Percentiles rank a stretch among this genome's conserved stretches.
Conservation (phyloP, 1,140 invertebrate genomes). For the Drosophila chauvacae region DNA sequence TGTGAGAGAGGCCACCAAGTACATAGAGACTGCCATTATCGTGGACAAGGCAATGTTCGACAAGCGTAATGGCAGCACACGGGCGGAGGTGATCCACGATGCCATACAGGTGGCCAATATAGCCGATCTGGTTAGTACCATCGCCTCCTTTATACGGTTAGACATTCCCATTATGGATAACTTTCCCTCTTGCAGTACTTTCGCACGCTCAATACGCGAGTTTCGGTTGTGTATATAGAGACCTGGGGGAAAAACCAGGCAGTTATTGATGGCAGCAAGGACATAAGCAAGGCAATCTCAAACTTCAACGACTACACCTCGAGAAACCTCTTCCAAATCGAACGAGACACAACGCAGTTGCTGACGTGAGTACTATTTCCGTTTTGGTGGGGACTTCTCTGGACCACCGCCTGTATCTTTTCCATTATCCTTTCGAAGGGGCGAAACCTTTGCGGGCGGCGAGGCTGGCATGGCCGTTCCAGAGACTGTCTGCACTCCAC, state of each 20-base stretch:
- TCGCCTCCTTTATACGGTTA: too few species aligned
- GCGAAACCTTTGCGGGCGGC: conserved; percentile 91
- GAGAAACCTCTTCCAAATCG: conserved; percentile 91
- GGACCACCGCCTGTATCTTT: neutral
- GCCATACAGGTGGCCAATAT: conserved; percentile 98
- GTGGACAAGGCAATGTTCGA: conserved; percentile 98
- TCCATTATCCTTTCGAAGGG: conserved; percentile 86
- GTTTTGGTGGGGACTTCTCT: neutral
- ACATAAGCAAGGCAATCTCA: conserved; percentile 93
- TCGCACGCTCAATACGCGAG: conserved; percentile 95
- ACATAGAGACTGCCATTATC: conserved; percentile 95
- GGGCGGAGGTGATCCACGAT: conserved; percentile 95
- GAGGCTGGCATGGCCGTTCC: conserved; percentile 96
- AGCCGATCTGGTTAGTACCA: conserved; percentile 93
- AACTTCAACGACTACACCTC: conserved; percentile 96
- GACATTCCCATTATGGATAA: neutral
- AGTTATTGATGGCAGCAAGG: conserved; percentile 91
- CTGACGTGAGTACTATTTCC: conserved; percentile 89
- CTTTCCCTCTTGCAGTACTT: conserved; percentile 90
- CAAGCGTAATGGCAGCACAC: conserved; percentile 94
- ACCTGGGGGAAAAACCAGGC: conserved; percentile 96
- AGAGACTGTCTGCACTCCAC: conserved; percentile 94
- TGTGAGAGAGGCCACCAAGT: conserved; percentile 94
- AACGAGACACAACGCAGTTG: conserved; percentile 95
- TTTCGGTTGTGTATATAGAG: conserved; percentile 97